Conservation (phyloP, 2,797 vertebrate species). For the Uromys caudimaculatus region DNA sequence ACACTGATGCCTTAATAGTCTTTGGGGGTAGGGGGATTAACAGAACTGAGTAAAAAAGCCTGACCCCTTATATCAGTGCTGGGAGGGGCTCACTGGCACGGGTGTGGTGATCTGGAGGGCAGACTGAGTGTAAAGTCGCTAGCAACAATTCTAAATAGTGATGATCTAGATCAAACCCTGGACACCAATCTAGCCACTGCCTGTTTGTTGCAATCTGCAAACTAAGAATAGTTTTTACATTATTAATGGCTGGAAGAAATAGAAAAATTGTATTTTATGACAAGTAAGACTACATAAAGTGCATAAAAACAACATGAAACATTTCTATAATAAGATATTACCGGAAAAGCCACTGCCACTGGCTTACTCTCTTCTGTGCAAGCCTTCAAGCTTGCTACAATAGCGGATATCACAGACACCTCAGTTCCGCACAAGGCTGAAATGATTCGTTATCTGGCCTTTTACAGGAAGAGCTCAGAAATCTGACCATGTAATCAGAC, state of each 20-base stretch:
- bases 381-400: background rate
- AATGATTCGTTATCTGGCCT: conserved; percentile 7
- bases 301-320: background rate
- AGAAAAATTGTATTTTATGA: conserved; percentile 28
- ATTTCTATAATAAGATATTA: conserved; percentile 5
- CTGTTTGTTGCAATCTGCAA: background rate
- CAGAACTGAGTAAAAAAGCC: background rate
- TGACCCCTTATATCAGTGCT: background rate
- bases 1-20: background rate
- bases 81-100: background rate
- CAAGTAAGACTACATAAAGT: conserved; percentile 16
- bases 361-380: background rate
- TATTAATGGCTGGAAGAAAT: background rate
- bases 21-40: background rate
- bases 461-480: conserved; percentile 37
- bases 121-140: background rate
- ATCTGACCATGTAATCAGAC: conserved; percentile 35
- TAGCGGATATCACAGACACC: background rate
- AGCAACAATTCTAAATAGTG: background rate
- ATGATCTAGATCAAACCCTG: background rate
- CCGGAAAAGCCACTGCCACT: background rate
- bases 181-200: background rate
- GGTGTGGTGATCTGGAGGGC: background rate
- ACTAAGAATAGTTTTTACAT: background rate
- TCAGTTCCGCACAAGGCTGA: background rate